Base-by-base conservation (phyloP, 1,140 invertebrate genomes). In the Psix sp. region DNA sequence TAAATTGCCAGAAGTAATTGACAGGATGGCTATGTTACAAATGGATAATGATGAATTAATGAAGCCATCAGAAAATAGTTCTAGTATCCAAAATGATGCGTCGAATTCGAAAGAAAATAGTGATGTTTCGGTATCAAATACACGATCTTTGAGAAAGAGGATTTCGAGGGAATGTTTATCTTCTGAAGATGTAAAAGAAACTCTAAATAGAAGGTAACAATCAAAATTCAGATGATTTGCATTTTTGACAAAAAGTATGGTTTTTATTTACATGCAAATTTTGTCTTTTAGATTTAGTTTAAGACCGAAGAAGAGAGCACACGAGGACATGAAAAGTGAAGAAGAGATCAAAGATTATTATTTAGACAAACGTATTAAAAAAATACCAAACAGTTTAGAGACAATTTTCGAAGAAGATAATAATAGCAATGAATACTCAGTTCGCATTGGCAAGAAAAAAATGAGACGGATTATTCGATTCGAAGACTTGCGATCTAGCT, bases 361-460 rank as follows among this genome's bases (percentile, higher is more conserved):
- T 43, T 76, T 86, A 29, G 81, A 86, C 38, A 85, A 80, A 49
- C 82, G 33, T 31, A 46, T 84, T 3, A 84, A 82, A 43, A 81
- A 74, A 33, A 65, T 65, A 11, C 59, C 80, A 20, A 82, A 80
- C 56, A 78, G 29, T 43, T 75, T 87, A 21, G 86, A 87, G 76
- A 87, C 86, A 9, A 87, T 86, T 66, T 86, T 79, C 52, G 86
- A 87, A 57, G 86, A 86, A 60, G 78, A 68, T 5, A 78, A 80
- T 4, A 66, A 62, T 14, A 11, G 33, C n/a, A 67, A 15, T 45
- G 81, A 82, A 10, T 76, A 74, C 43, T 39, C 54, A 11, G 54
- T 36, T 21, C 60, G 49, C 5, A 86, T 87, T 74, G 80, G 84
- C 29, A 77, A 56, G 0, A 82, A 81, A 6, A 80, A 79, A 45